These are phyloP conservation scores for Drosophila micromelanica DNA, from an alignment of 1,140 invertebrate genomes.

Conservation along the genomic window DNA sequence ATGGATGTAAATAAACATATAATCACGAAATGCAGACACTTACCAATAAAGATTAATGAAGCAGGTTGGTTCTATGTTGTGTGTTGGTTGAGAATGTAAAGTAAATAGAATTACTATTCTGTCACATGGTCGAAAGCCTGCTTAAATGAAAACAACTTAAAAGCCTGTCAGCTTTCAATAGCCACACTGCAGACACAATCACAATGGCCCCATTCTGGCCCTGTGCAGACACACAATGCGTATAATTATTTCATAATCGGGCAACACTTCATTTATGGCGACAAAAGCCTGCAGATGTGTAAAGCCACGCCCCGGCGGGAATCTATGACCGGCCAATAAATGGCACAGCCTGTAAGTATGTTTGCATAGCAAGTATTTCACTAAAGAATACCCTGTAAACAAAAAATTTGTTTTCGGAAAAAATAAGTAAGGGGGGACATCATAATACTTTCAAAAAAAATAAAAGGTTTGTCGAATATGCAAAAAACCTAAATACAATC, in stretches of 20 bases:
- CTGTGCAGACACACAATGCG: constrained; percentile 39
- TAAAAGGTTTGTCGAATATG: no score
- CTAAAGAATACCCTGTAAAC: constrained; percentile 2
- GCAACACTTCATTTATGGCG: constrained; percentile 72
- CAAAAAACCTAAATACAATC: no score
- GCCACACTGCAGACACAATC: constrained; percentile 47
- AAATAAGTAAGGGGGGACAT: no score
- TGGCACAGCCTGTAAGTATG: constrained; percentile 33
- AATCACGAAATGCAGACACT: not conserved
- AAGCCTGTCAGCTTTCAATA: not conserved
- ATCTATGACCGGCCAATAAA: constrained; percentile 39
- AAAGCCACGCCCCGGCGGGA: constrained; percentile 47
- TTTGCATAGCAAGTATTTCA: not conserved
- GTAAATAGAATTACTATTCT: constrained; percentile 20
- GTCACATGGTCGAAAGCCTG: not conserved
- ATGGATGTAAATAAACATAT: not conserved
- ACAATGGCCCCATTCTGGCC: constrained; percentile 4
- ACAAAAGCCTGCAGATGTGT: constrained; percentile 67
- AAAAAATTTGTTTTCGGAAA: no score
- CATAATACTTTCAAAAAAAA: no score
- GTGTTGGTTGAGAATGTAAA: constrained; percentile 19
- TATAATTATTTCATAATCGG: constrained; percentile 80
- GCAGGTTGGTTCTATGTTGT: constrained; percentile 32
- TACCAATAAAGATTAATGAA: constrained; percentile 7
- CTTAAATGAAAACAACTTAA: constrained; percentile 16